Evolutionary conservation across 2,113 vertebrate genomes (phyloP).

Genomic region (Sinosuthora webbiana): DNA sequence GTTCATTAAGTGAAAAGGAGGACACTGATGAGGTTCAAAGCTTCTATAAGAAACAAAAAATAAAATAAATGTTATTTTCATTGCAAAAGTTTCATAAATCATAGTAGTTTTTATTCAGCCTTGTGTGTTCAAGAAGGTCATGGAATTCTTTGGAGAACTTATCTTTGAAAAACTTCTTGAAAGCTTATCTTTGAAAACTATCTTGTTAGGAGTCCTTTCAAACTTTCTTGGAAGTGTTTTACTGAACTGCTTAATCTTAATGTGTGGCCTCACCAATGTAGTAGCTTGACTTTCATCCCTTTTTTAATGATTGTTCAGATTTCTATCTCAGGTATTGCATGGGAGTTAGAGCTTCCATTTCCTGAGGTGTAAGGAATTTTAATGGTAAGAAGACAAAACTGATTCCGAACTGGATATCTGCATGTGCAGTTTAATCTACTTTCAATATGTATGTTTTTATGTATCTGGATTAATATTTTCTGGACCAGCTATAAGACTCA

Average conservation of each 20-base stretch:
- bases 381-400: background rate
- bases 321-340: background rate
- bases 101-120: background rate
- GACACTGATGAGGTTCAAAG: background rate
- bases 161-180: background rate
- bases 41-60: background rate
- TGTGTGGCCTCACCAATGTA: background rate
- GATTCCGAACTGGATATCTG: background rate
- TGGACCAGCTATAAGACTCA: background rate
- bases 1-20: background rate
- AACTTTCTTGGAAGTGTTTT: background rate
- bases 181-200: background rate
- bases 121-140: background rate
- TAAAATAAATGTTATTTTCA: background rate
- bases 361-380: background rate
- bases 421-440: background rate
- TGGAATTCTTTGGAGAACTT: background rate
- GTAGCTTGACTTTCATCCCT: background rate
- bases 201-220: background rate
- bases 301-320: background rate
- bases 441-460: background rate
- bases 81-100: background rate
- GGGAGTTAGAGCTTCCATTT: background rate
- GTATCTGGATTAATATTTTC: background rate
- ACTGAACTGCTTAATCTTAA: background rate